A percentile compares a stretch with the other conserved stretches of the same genome.
Evolutionary conservation across 2,113 vertebrate genomes (phyloP).

Genomic region (Nyctereutes procyonoides): DNA sequence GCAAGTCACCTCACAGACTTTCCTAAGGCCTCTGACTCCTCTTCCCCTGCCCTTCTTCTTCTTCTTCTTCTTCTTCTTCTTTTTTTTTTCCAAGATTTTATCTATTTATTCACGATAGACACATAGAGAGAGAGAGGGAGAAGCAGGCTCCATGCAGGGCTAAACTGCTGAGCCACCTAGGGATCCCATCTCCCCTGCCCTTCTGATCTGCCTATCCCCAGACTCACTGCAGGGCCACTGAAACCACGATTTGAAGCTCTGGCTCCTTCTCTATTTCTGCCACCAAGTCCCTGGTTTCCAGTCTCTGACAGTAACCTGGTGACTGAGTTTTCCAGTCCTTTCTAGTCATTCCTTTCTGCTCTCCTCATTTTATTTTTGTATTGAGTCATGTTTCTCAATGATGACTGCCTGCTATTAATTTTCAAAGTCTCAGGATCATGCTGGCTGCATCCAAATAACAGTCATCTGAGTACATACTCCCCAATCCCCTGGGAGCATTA

Average conservation of each 20-base stretch:
- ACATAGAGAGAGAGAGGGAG: too few species aligned
- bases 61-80: too few species aligned
- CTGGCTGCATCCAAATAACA: neutral
- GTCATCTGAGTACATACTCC: neutral
- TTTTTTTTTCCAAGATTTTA: too few species aligned
- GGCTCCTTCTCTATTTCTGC: neutral
- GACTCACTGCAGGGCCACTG: neutral
- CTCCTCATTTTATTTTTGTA: neutral
- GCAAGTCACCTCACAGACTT: neutral
- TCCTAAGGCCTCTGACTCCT: neutral
- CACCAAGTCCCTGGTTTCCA: neutral
- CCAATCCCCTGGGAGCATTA: neutral
- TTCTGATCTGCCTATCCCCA: neutral
- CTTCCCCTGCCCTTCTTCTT: neutral
- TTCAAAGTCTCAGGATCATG: slow-evolving; percentile 43
- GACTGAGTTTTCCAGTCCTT: neutral
- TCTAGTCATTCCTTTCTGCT: neutral
- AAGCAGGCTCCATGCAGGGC: too few species aligned
- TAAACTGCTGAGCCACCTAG: too few species aligned
- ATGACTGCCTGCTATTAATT: slow-evolving; percentile 54
- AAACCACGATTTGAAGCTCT: neutral
- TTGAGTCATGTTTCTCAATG: slow-evolving; percentile 52
- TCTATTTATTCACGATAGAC: too few species aligned
- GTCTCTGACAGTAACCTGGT: neutral
- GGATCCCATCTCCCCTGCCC: neutral